These are phyloP conservation scores for Nannoperca australis DNA, from an alignment of 2,797 vertebrate species.

Conservation along the genomic window DNA sequence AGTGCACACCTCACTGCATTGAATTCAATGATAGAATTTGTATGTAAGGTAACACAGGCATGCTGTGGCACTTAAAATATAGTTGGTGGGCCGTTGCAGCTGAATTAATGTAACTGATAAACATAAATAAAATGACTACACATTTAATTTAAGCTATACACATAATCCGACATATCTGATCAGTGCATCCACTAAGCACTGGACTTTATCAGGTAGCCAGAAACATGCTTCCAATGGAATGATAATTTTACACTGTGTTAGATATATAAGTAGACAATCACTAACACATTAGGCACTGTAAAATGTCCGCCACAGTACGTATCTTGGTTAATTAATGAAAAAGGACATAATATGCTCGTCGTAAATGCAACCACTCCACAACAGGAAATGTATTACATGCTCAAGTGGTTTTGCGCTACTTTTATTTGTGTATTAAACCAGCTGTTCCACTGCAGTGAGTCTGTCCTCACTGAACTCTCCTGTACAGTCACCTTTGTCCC, in stretches of 20 bases:
- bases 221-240: background rate
- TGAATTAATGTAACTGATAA: background rate
- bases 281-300: background rate
- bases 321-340: background rate
- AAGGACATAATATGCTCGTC: background rate
- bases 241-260: background rate
- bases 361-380: background rate
- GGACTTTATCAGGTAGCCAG: background rate
- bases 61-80: background rate
- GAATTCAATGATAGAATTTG: background rate
- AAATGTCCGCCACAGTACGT: too few relatives aligned
- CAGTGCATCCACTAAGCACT: too few relatives aligned
- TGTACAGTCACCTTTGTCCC: slow-evolving; percentile 70
- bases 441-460: slow-evolving; percentile 52
- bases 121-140: too few relatives aligned
- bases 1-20: too few relatives aligned
- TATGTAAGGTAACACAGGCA: background rate
- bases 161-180: background rate
- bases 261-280: background rate
- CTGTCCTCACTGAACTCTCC: slow-evolving; percentile 49
- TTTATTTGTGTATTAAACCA: slow-evolving; percentile 29
- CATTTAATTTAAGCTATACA: too few relatives aligned
- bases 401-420: background rate
- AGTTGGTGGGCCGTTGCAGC: background rate
- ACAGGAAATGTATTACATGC: slow-evolving; percentile 5